A percentile compares a stretch with the other conserved stretches of the same genome.
These are phyloP conservation scores for Abrostola tripartita DNA, from an alignment of 2,888 invertebrate genomes.

Conservation along the genomic window DNA sequence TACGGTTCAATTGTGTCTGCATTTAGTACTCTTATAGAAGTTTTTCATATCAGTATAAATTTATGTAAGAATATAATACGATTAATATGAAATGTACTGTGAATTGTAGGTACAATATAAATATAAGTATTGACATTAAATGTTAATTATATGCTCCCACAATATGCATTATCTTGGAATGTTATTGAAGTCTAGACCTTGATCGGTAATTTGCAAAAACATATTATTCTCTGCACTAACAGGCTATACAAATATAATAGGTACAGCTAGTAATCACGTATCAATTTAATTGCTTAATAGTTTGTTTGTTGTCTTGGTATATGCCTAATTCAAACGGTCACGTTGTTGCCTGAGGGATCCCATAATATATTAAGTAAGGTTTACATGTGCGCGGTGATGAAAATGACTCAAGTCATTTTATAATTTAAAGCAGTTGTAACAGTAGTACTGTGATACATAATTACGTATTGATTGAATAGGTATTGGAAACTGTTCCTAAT, in stretches of 20 bases:
- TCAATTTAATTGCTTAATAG: constrained; percentile 27
- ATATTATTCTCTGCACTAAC: constrained; percentile 1
- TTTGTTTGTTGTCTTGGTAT: constrained; percentile 26
- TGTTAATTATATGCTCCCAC: background rate
- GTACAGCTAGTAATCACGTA: constrained; percentile 13
- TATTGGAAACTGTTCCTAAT: too few relatives aligned
- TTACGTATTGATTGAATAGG: too few relatives aligned
- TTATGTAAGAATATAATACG: too few relatives aligned
- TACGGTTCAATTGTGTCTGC: too few relatives aligned
- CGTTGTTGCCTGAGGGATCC: constrained; percentile 21
- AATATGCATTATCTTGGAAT: constrained; percentile 1
- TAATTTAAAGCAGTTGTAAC: too few relatives aligned
- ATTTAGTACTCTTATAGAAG: too few relatives aligned
- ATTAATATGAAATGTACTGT: too few relatives aligned
- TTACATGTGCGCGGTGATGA: background rate
- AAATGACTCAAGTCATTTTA: background rate
- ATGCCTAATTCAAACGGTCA: constrained; percentile 22
- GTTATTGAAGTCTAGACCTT: constrained; percentile 23
- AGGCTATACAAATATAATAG: constrained; percentile 11
- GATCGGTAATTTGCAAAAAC: constrained; percentile 21
- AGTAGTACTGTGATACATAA: too few relatives aligned
- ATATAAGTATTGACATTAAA: background rate
- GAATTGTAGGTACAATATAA: background rate
- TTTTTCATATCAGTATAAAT: too few relatives aligned
- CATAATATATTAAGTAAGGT: constrained; percentile 1